A percentile compares a stretch with the other conserved stretches of the same genome.
Conservation (phyloP, 1,140 invertebrate species). For the Luehdorfia chinensis region DNA sequence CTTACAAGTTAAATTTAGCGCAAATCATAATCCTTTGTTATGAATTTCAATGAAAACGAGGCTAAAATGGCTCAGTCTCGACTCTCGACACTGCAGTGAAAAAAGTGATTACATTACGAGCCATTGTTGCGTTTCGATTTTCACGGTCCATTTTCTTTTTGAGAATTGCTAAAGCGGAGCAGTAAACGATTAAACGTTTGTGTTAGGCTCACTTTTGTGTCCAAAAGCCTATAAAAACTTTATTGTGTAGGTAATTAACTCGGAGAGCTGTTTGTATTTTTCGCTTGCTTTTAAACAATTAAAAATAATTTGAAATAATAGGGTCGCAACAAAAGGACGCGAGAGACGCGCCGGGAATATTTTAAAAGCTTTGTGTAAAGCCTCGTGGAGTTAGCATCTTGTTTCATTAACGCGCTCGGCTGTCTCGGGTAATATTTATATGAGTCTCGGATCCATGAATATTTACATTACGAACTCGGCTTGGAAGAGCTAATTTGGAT, state of each 20-base stretch:
- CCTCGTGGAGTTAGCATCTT: conserved; percentile 60
- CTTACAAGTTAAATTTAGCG: conserved; percentile 68
- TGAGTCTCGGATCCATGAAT: conserved; percentile 58
- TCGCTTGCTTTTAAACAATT: conserved; percentile 69
- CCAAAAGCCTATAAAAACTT: no score
- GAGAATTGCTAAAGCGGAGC: conserved; percentile 52
- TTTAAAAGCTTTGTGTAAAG: conserved; percentile 51
- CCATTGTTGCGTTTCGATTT: conserved; percentile 68
- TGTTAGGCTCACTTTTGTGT: no score
- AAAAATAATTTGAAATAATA: conserved; percentile 75
- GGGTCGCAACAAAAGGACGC: conserved; percentile 50
- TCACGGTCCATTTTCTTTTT: conserved; percentile 62
- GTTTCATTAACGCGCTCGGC: conserved; percentile 62
- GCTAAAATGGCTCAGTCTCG: conserved; percentile 62
- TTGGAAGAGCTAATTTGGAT: conserved; percentile 45
- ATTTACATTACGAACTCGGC: conserved; percentile 42
- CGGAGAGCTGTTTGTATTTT: conserved; percentile 57
- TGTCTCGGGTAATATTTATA: conserved; percentile 59
- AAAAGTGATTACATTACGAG: conserved; percentile 69
- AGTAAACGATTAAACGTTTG: conserved; percentile 52
- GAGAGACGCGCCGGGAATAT: conserved; percentile 54
- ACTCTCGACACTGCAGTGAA: conserved; percentile 51
- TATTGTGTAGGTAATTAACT: conserved; percentile 57
- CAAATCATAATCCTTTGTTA: conserved; percentile 64
- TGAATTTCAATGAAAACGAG: conserved; percentile 72